These are phyloP conservation scores for Pleuronectes platessa DNA, from an alignment of 2,113 vertebrate genomes.

Conservation along the genomic window DNA sequence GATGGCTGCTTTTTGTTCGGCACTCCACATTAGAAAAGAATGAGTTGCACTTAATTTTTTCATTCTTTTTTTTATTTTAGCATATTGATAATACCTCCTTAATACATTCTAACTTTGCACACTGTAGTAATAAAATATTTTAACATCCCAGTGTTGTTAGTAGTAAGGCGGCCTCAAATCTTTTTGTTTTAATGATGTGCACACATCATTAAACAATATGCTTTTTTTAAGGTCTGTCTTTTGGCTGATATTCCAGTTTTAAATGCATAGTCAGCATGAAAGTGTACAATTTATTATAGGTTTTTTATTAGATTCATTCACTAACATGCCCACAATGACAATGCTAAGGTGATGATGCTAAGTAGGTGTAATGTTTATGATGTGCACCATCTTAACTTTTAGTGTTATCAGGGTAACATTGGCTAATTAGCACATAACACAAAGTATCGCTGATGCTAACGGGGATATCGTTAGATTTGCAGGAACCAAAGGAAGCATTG, in stretches of 20 bases:
- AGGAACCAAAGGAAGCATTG: too few relatives aligned
- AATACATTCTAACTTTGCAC: conserved; percentile 5
- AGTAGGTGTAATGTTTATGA: not conserved
- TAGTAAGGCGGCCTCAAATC: not conserved
- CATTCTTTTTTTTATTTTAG: conserved; percentile 26
- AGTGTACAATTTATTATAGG: not conserved
- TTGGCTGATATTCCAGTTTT: conserved; percentile 3
- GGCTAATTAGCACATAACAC: not conserved
- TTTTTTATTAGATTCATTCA: not conserved
- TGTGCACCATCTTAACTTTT: not conserved
- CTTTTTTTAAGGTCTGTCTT: conserved; percentile 4
- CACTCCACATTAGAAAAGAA: conserved; percentile 87
- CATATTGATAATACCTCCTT: conserved; percentile 12
- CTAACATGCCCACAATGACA: not conserved
- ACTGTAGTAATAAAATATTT: conserved; percentile 3
- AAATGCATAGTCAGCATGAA: not conserved
- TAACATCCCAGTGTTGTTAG: not conserved
- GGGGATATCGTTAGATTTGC: too few relatives aligned
- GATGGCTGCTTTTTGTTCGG: conserved; percentile 92
- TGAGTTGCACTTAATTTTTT: conserved; percentile 81
- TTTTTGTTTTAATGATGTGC: conserved; percentile 9
- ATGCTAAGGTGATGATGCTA: not conserved
- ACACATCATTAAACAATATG: not conserved
- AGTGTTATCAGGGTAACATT: not conserved
- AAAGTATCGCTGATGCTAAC: not conserved